phyloP scores from a whole-genome alignment of 2,113 vertebrate species.

The Rhineura floridana region DNA sequence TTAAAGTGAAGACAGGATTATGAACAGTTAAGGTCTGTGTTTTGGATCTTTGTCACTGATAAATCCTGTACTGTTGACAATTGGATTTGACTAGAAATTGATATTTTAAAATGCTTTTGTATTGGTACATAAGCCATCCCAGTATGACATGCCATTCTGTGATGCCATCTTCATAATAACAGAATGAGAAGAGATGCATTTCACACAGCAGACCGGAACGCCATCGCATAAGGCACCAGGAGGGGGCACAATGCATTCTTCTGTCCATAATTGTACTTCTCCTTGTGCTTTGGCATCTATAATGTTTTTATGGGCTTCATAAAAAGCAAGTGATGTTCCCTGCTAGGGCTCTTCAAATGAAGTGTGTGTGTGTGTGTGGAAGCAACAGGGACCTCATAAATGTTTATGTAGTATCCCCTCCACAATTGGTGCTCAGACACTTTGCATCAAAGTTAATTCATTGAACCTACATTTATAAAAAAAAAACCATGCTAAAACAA shows the following conservation, averaged over 20 bases:
- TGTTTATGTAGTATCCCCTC: neutral
- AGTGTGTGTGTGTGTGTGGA: too few relatives aligned
- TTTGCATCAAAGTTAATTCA: neutral
- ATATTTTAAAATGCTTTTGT: conserved; percentile 25
- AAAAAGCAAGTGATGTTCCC: neutral
- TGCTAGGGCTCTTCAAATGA: neutral
- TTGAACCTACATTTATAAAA: neutral
- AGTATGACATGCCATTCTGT: neutral
- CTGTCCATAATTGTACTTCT: neutral
- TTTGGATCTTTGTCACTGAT: neutral
- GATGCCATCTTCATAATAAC: neutral
- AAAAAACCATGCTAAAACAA: neutral
- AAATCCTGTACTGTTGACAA: conserved; percentile 24
- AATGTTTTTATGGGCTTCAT: neutral
- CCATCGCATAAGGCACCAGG: neutral
- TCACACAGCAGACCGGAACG: neutral
- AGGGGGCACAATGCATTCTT: neutral
- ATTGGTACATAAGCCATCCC: conserved; percentile 24
- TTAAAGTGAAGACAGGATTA: neutral
- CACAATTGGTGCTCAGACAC: neutral
- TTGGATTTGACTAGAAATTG: neutral
- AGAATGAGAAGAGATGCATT: neutral
- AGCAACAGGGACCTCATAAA: neutral
- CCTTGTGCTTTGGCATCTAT: neutral
- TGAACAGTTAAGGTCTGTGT: neutral